Base-by-base conservation (phyloP, 2,888 invertebrate genomes). In the Sminthurides aquaticus region DNA sequence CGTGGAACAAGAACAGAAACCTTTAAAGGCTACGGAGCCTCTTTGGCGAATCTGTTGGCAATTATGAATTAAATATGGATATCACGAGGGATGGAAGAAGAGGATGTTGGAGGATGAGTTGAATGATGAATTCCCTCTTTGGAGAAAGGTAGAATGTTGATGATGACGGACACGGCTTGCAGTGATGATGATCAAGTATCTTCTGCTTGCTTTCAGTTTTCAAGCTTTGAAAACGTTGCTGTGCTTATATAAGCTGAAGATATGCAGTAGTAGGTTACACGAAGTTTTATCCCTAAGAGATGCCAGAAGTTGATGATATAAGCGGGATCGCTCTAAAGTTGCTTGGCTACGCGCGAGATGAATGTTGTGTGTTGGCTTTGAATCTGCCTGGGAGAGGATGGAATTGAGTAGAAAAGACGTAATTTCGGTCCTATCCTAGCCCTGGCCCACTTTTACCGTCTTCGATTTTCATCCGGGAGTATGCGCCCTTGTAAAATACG, bases 401-500 rank as follows among this genome's bases (percentile, higher is more conserved):
- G 34, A 48, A 57, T 29, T 52, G 56, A 49, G 43, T 34, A 56
- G 20, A 28, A 26, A 59, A 67, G 69, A 67, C 69, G 69, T 69
- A 69, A 67, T 69, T 67, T 65, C 57, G 61, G 65, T 49, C 62
- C 43, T 67, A 67, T 49, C 62, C 43, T 67, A 67, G 67, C 69
- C 70, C 71, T 73, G 71, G 67, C 73, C 73, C 71, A 73, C 71
- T 72, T 73, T 71, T 66, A 61, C 69, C 64, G 15, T 66, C 71
- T 73, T 73, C 73, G 73, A 73, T 73, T 73, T 72, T 72, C 69
- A 54, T 56, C 62, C 67, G 65, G 60, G 68, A 65, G 67, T 70
- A 71, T 73, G 73, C 73, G 73, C 73, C 57, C 28, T 15, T 27
- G n/a, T 3, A 27, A 24, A 34, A 15, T 34, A 34, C 15, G 43